phyloP scores from a whole-genome alignment of 2,797 vertebrate species.

The Squalus acanthias region DNA sequence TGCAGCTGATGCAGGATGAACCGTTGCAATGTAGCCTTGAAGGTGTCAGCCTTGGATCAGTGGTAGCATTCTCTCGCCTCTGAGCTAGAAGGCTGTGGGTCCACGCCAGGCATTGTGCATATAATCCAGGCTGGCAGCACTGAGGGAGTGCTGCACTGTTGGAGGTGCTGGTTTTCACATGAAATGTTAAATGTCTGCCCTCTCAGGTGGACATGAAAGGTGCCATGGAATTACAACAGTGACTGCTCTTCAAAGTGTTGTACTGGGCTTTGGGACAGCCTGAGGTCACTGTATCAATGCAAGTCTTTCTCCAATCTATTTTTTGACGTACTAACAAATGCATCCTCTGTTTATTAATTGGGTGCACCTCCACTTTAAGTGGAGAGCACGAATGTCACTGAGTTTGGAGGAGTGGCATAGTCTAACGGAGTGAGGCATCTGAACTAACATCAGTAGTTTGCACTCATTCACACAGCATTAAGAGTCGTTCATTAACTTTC shows the following conservation, averaged over 20 bases:
- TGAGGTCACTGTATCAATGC: neutral
- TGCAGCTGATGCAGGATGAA: neutral
- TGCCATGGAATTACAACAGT: neutral
- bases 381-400: neutral
- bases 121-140: neutral
- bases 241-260: neutral
- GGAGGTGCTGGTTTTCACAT: neutral
- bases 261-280: neutral
- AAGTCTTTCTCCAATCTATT: neutral
- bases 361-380: neutral
- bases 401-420: neutral
- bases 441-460: neutral
- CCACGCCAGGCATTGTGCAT: neutral
- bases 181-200: neutral
- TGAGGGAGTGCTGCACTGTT: neutral
- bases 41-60: neutral
- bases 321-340: neutral
- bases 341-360: neutral
- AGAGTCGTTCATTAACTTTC: neutral
- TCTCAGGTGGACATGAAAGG: neutral
- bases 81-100: neutral
- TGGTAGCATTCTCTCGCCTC: neutral
- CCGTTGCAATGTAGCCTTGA: neutral
- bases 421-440: neutral
- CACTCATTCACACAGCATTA: neutral